A percentile compares a stretch with the other conserved stretches of the same genome.
Conservation (phyloP, 2,113 vertebrate species). For the Podiceps cristatus region DNA sequence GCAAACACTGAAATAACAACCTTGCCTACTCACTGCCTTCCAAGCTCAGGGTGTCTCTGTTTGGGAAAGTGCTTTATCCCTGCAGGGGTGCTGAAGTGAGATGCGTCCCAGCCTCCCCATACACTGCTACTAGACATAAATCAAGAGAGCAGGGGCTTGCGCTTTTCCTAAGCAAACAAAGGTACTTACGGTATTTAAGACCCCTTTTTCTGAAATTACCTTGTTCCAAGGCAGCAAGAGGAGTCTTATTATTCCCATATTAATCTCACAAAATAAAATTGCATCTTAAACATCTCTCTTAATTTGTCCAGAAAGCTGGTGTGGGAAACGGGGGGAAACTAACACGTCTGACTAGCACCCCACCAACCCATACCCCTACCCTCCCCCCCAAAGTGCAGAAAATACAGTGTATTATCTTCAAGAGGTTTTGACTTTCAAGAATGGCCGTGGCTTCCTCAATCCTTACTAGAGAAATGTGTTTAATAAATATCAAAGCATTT, state of each 20-base stretch:
- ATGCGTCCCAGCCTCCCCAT: accelerated
- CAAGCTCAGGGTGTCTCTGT: background rate
- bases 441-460: background rate
- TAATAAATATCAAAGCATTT: background rate
- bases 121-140: background rate
- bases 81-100: background rate
- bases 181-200: background rate
- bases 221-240: background rate
- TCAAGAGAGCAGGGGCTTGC: background rate
- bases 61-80: background rate
- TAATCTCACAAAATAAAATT: background rate
- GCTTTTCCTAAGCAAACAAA: background rate
- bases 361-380: no score
- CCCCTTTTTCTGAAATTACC: background rate
- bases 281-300: background rate
- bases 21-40: background rate
- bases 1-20: background rate
- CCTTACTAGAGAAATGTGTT: background rate
- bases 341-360: background rate
- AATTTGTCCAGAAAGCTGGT: background rate
- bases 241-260: background rate
- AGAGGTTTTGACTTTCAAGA: background rate
- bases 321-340: background rate
- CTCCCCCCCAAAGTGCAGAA: no score
- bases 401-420: background rate